phyloP scores from a whole-genome alignment of 2,797 vertebrate species.

The Hippoglossus hippoglossus region DNA sequence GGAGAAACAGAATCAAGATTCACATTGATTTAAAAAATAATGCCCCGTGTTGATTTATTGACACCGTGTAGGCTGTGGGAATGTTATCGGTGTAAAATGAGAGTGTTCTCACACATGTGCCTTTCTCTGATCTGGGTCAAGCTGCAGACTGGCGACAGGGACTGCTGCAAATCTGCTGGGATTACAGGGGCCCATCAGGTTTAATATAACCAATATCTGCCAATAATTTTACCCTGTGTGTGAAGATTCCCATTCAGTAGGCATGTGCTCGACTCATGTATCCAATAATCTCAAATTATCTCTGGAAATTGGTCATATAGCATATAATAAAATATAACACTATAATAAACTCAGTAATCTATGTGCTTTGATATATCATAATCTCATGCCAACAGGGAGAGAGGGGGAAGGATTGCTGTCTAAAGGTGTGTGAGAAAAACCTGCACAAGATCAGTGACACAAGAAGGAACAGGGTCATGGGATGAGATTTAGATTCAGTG shows the following conservation, averaged over 20 bases:
- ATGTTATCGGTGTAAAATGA: conserved; percentile 47
- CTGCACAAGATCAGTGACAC: conserved; percentile 44
- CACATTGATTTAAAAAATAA: conserved; percentile 23
- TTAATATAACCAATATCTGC: conserved; percentile 31
- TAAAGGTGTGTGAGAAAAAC: conserved; percentile 40
- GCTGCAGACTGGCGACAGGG: conserved; percentile 51
- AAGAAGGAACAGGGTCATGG: conserved; percentile 50
- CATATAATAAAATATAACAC: neutral
- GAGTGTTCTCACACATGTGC: conserved; percentile 46
- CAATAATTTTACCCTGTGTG: conserved; percentile 40
- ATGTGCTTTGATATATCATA: conserved; percentile 53
- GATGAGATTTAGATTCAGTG: conserved; percentile 59
- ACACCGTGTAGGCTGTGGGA: conserved; percentile 43
- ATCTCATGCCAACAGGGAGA: conserved; percentile 45
- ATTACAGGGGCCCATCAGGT: conserved; percentile 69
- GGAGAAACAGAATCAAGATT: conserved; percentile 4
- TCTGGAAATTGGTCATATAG: conserved; percentile 17
- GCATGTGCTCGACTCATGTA: conserved; percentile 59
- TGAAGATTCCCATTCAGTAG: conserved; percentile 18
- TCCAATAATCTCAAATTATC: conserved; percentile 16
- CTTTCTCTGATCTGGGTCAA: conserved; percentile 79
- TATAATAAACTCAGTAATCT: conserved; percentile 5
- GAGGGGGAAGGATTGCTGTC: neutral
- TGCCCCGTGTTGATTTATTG: conserved; percentile 3
- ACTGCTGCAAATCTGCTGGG: conserved; percentile 75